Percentiles rank a stretch among this genome's conserved stretches.
Conservation (phyloP, 1,140 invertebrate species). For the Drosophila carrolli region DNA sequence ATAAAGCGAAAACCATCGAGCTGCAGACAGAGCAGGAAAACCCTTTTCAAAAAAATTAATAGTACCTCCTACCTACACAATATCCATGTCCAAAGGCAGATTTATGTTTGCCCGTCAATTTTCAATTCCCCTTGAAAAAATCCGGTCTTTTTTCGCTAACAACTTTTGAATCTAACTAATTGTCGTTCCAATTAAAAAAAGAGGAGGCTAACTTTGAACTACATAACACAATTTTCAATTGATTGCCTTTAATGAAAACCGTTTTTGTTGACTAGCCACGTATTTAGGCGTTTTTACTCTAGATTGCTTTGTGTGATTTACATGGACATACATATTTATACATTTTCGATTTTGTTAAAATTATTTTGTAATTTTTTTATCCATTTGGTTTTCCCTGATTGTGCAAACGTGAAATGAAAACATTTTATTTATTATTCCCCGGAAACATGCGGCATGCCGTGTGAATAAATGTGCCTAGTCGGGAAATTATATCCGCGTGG, state of each 20-base stretch:
- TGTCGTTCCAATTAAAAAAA: conserved; percentile 38
- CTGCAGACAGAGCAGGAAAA: conserved; percentile 37
- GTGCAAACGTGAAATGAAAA: conserved; percentile 25
- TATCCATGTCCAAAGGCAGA: conserved; percentile 37
- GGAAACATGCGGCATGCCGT: conserved; percentile 42
- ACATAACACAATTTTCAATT: conserved; percentile 26
- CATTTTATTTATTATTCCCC: conserved; percentile 38
- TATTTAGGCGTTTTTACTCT: conserved; percentile 36
- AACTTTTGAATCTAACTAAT: conserved; percentile 46
- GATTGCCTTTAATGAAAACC: conserved; percentile 19
- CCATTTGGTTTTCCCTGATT: conserved; percentile 17
- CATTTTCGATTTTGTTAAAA: conserved; percentile 23
- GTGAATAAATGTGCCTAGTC: conserved; percentile 48
- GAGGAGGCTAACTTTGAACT: conserved; percentile 7
- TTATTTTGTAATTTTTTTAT: conserved; percentile 40
- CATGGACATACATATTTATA: conserved; percentile 11
- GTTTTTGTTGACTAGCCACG: conserved; percentile 15
- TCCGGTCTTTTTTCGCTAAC: conserved; percentile 24
- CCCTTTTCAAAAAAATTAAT: conserved; percentile 80
- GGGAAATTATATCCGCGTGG: conserved; percentile 24
- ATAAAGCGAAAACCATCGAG: conserved; percentile 19
- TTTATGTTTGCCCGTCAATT: conserved; percentile 60
- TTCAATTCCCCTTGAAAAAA: conserved; percentile 46
- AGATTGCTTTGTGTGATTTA: conserved; percentile 49
- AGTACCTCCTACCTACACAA: conserved; percentile 5